Evolutionary conservation across 2,113 vertebrate genomes (phyloP).

Genomic region (Cacatua alba): DNA sequence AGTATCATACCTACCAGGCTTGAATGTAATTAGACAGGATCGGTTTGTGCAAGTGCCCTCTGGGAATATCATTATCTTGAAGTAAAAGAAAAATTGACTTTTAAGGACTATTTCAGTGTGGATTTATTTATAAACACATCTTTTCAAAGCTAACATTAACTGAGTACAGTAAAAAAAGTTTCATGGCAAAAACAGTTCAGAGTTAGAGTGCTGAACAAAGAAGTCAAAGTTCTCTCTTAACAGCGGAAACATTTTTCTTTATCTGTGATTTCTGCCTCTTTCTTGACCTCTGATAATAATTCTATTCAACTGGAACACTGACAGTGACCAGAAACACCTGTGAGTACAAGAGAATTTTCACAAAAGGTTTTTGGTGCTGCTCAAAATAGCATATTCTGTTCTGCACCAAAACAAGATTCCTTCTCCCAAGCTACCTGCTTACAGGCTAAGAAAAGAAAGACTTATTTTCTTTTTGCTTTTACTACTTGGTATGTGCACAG

Average conservation of each 20-base stretch:
- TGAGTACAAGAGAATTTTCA: not conserved
- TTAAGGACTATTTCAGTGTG: not conserved
- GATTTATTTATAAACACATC: conserved; percentile 24
- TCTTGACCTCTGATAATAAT: not conserved
- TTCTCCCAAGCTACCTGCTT: not conserved
- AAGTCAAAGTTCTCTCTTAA: not conserved
- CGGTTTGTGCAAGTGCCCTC: conserved; percentile 98
- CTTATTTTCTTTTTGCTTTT: not conserved
- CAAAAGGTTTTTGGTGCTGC: not conserved
- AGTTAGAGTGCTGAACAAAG: not conserved
- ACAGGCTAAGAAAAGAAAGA: not conserved
- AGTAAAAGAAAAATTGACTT: conserved; percentile 24
- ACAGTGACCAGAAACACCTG: not conserved
- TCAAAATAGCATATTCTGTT: not conserved
- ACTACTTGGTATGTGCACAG: not conserved
- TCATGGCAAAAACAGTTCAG: not conserved
- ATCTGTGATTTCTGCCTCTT: not conserved
- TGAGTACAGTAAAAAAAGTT: not conserved
- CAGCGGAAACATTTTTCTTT: not conserved
- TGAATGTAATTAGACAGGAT: conserved; percentile 97
- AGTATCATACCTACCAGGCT: conserved; percentile 87
- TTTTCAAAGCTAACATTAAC: conserved; percentile 17
- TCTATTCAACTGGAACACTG: not conserved
- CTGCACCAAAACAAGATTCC: not conserved
- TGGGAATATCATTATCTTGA: conserved; percentile 98